phyloP scores from a whole-genome alignment of 1,140 invertebrate species.

The Pachypeltis micranthus region DNA sequence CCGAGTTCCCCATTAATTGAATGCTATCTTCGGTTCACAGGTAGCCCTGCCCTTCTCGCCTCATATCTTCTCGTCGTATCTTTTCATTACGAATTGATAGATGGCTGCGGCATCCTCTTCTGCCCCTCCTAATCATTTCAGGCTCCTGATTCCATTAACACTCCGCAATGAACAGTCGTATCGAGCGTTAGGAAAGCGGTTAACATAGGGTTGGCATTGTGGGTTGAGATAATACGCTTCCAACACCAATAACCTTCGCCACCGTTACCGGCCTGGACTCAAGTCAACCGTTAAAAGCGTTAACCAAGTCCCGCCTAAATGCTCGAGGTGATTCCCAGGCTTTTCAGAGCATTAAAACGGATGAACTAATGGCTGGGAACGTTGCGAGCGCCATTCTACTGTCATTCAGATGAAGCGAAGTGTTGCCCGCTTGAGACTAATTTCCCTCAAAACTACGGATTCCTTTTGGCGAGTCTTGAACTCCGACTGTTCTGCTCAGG shows the following conservation, averaged over 20 bases:
- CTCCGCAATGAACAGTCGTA: neutral
- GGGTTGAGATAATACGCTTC: too few species aligned
- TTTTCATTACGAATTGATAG: constrained; percentile 8
- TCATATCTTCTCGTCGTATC: neutral
- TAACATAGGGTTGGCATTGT: neutral
- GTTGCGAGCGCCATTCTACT: too few species aligned
- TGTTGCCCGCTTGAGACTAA: too few species aligned
- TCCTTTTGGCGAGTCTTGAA: too few species aligned
- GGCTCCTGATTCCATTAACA: constrained; percentile 2
- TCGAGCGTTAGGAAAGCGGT: too few species aligned
- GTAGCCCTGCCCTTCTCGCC: neutral
- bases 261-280: neutral
- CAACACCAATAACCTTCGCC: constrained; percentile 1
- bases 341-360: neutral
- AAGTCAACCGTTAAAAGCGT: constrained; percentile 6
- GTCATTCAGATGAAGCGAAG: too few species aligned
- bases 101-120: neutral
- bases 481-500: too few species aligned
- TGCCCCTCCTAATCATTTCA: neutral
- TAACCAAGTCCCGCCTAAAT: neutral
- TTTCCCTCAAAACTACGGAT: too few species aligned
- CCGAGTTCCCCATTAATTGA: too few species aligned
- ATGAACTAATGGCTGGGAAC: too few species aligned
- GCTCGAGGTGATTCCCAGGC: neutral
- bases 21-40: neutral